Evolutionary conservation across 1,140 invertebrate species (phyloP), one percentile per base, ranked within the genome.

Genomic region (Latrodectus geometricus): DNA sequence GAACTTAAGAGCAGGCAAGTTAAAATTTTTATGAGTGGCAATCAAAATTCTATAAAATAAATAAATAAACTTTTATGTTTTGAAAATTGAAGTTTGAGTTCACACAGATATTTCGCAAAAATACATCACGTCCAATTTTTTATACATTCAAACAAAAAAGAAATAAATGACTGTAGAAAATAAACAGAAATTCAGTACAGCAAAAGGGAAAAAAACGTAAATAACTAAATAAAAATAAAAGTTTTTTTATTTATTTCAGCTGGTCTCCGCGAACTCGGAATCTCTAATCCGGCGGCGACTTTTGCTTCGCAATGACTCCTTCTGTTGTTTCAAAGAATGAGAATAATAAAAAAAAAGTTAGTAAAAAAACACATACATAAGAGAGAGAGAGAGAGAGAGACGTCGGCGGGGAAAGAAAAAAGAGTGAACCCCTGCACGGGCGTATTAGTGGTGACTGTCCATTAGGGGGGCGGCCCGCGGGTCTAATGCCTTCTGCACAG

Each of bases 401-500:
- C 54, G 21, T 21, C 23, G 56, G 61, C 65, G 35, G 49, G 48
- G 54, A 54, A 66, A 84, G 48, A 66, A 35, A 76, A 69, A 78
- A 61, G 17, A 17, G 54, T 8, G 11, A 61, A 56, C 83, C 75
- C 65, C 83, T 78, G 61, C 72, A 75, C 72, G 73, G 72, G 9
- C 83, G 83, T 86, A 86, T 86, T 86, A 86, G 83, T 48, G 61
- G 83, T 61, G 83, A 86, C 74, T 72, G 83, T 86, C 83, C 83
- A 86, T 86, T 86, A 86, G 82, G 82, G 52, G 54, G 70, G 82
- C 65, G 82, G 82, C 21, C 61, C 83, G 73, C 50, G 82, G 82
- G 56, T 76, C 83, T 86, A 86, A 86, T 86, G 75, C 83, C 74
- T 72, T 50, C 68, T 56, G 66, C 74, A 78, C 73, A 56, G 65